Evolutionary conservation across 2,888 invertebrate genomes (phyloP), one percentile per base, ranked within the genome.

Genomic region (Conus canariensis): DNA sequence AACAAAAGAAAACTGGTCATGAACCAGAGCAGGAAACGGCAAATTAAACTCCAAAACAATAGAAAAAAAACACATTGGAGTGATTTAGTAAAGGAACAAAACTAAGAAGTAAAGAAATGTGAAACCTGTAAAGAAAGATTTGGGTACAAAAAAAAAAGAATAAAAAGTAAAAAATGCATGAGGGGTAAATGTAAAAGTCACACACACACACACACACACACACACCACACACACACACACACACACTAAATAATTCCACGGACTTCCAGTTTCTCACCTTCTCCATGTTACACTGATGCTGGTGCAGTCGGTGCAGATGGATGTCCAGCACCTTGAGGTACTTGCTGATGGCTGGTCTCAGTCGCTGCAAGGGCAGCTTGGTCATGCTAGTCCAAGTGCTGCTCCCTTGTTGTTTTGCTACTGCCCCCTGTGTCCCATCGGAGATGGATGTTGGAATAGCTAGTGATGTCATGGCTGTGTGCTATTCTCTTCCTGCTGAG

Each of bases 241-340:
- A 45, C 45, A 45, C 45, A 45, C 45, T 30, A 45, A 45, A 45
- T 4, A 45, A 45, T 45, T 45, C 45, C 45, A 45, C 45, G 3
- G 45, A 45, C 45, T 45, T 45, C 45, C 4, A 45, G 45, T 45
- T 12, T 14, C 77, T 9, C 14, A 80, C 77, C 77, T 80, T 80
- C 14, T 30, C 77, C 77, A 80, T 80, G 77, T 80, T 80, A 30
- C 77, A 30, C 77, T 80, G 77, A 30, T 80, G 77, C 30, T 80
- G 77, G 14, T 30, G 30, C 30, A 80, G 30, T 10, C 77, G 77
- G 16, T 80, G 10, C 77, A 80, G 25, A 16, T 80, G 77, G 77
- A 12, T 80, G 77, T 80, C 77, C 30, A 80, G 77, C 45, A 80
- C 16, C 77, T 80, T 80, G 77, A 80, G 77, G 30, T 80, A 80